phyloP scores from a whole-genome alignment of 2,888 invertebrate species.

The Brachyptera risi region DNA sequence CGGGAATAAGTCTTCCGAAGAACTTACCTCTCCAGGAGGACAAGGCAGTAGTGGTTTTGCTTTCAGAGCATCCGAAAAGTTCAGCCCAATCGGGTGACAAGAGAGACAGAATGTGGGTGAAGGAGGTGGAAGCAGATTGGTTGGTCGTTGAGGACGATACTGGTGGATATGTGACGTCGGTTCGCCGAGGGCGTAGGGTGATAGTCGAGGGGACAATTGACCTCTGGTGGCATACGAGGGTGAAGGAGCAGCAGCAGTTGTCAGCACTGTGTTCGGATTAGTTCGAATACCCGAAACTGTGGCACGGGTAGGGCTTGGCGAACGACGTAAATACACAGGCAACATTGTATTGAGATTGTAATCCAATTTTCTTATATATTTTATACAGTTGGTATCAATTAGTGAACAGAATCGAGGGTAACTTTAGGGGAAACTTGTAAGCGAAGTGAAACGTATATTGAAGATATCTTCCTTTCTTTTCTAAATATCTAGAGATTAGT shows the following conservation, averaged over 20 bases:
- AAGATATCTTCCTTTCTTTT: no score
- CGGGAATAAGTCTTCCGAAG: no score
- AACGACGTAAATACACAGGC: constrained; percentile 24
- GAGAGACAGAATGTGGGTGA: constrained; percentile 39
- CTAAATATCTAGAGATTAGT: no score
- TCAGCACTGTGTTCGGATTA: constrained; percentile 18
- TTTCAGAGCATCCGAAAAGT: constrained; percentile 38
- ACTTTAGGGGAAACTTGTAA: no score
- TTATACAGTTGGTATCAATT: not conserved
- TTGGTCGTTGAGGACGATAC: constrained; percentile 24
- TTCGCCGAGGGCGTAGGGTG: constrained; percentile 27
- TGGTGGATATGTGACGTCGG: constrained; percentile 24
- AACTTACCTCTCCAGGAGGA: constrained; percentile 32
- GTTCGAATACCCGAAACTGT: constrained; percentile 16
- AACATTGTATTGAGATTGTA: constrained; percentile 1
- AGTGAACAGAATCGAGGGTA: no score
- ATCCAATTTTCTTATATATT: not conserved
- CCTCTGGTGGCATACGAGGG: not conserved
- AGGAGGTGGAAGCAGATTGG: constrained; percentile 24
- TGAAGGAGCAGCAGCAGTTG: not conserved
- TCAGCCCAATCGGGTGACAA: constrained; percentile 39
- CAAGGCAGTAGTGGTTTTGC: constrained; percentile 37
- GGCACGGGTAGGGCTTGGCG: constrained; percentile 27
- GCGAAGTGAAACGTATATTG: no score
- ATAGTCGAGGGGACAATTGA: constrained; percentile 25